phyloP scores from a whole-genome alignment of 2,888 invertebrate genomes.

The Magallana nippona region DNA sequence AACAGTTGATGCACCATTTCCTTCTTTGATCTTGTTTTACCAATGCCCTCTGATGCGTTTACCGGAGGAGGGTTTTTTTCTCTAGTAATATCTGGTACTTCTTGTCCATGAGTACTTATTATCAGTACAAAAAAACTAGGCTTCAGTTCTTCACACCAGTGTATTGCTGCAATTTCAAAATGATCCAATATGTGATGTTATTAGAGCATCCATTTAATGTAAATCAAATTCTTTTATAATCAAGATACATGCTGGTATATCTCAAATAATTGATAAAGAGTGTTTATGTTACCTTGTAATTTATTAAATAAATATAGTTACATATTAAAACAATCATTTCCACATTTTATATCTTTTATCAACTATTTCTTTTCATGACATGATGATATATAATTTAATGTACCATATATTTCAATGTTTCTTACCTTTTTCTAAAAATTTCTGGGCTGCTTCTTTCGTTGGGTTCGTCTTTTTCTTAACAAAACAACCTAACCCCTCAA shows the following conservation, averaged over 20 bases:
- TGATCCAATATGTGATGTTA: too few species aligned
- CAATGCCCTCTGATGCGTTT: neutral
- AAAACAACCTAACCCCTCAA: neutral
- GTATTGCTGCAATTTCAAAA: neutral
- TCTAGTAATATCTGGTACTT: neutral
- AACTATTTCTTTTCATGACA: too few species aligned
- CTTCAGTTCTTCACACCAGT: neutral
- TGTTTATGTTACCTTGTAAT: too few species aligned
- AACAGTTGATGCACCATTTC: conserved; percentile 27
- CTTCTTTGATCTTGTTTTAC: neutral
- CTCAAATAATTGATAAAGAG: too few species aligned
- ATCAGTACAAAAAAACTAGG: conserved; percentile 4
- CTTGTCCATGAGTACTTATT: conserved; percentile 4
- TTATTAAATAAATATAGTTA: too few species aligned
- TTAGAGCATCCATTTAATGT: too few species aligned
- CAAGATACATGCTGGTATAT: too few species aligned
- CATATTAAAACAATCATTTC: too few species aligned
- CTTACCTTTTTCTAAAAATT: conserved; percentile 24
- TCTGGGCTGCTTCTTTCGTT: neutral
- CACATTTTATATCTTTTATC: too few species aligned
- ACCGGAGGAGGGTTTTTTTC: neutral
- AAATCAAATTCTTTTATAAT: too few species aligned
- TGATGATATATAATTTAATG: too few species aligned
- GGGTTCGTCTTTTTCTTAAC: neutral
- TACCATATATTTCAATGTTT: neutral